phyloP scores from a whole-genome alignment of 2,888 invertebrate species.

The Platerodrilus igneus region DNA sequence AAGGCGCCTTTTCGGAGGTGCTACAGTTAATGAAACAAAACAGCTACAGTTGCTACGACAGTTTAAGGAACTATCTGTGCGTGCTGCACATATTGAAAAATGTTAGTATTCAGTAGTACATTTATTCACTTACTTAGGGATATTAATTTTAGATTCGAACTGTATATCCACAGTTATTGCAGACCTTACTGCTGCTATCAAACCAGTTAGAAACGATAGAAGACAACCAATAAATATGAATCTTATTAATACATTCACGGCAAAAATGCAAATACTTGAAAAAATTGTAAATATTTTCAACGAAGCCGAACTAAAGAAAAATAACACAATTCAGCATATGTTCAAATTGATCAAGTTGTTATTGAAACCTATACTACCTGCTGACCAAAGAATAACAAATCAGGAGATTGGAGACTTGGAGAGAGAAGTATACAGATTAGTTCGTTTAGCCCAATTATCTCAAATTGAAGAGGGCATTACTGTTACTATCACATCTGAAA shows the following conservation, averaged over 20 bases:
- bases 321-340: constrained; percentile 7
- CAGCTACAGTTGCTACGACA: constrained; percentile 16
- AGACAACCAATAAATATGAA: constrained; percentile 27
- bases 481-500: not conserved
- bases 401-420: constrained; percentile 39
- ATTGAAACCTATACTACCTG: constrained; percentile 21
- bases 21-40: constrained; percentile 34
- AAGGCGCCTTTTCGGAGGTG: constrained; percentile 44
- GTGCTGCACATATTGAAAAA: not conserved
- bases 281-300: constrained; percentile 23
- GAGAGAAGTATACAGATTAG: constrained; percentile 36
- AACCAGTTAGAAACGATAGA: constrained; percentile 17
- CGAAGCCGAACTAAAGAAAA: constrained; percentile 7
- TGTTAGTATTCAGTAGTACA: no score
- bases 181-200: constrained; percentile 11
- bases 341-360: constrained; percentile 28
- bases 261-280: constrained; percentile 31
- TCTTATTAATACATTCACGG: constrained; percentile 17
- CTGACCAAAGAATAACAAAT: constrained; percentile 32
- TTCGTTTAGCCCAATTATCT: constrained; percentile 33
- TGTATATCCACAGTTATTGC: no score
- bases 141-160: no score
- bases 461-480: constrained; percentile 11
- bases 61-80: constrained; percentile 8
- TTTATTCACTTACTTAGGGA: no score